These are phyloP conservation scores for Microtus oregoni DNA, from an alignment of 2,113 vertebrate genomes.

Conservation along the genomic window DNA sequence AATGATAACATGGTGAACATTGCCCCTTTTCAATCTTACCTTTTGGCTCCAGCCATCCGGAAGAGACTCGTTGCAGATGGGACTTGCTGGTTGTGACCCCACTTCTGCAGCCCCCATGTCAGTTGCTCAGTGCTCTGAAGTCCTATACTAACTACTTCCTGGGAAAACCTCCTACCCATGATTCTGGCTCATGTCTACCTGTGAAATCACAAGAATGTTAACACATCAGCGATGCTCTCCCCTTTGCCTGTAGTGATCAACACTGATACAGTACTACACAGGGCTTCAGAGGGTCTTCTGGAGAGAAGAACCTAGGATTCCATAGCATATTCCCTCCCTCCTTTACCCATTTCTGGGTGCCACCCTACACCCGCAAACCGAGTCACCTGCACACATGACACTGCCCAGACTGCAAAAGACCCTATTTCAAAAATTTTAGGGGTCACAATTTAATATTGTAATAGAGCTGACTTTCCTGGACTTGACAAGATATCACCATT, in stretches of 20 bases:
- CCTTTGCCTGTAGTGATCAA: neutral
- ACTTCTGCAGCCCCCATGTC: neutral
- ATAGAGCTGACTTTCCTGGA: neutral
- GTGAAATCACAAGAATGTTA: neutral
- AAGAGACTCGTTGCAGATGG: neutral
- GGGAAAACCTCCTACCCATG: neutral
- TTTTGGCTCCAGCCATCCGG: neutral
- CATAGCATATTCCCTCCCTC: too few relatives aligned
- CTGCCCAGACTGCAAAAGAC: neutral
- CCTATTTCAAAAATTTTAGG: neutral
- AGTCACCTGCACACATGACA: neutral
- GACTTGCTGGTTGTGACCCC: neutral
- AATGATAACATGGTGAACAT: neutral
- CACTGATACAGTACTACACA: accelerated
- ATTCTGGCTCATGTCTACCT: neutral
- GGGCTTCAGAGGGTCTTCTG: neutral
- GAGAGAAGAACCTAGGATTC: neutral
- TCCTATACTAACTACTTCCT: neutral
- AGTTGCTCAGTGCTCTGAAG: neutral
- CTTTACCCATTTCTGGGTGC: neutral
- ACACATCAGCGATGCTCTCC: neutral
- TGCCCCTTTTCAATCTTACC: too few relatives aligned
- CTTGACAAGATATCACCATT: neutral
- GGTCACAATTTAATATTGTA: neutral
- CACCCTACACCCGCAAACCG: neutral